Percentiles rank a stretch among this genome's conserved stretches.
phyloP scores from a whole-genome alignment of 53 echinoderm and acorn worm genomes.

The Crossaster papposus region DNA sequence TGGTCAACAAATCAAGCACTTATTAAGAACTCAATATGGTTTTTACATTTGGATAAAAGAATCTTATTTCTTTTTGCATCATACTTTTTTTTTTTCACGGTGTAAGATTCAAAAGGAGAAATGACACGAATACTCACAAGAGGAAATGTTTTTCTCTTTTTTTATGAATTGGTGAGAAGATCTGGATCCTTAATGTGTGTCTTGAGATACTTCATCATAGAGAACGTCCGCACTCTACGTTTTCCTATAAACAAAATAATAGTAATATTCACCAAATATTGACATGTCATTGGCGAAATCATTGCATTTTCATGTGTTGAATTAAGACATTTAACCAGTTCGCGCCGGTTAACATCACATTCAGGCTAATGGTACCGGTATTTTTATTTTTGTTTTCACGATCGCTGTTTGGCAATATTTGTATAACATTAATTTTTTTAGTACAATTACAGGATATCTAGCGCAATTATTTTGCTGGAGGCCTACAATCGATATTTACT shows the following conservation, averaged over 20 bases:
- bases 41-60: too few species aligned
- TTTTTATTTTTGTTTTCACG: too few species aligned
- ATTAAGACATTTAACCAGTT: background rate
- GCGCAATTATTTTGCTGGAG: too few species aligned
- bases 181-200: conserved; percentile 80
- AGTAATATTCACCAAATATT: background rate
- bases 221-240: conserved; percentile 79
- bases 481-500: too few species aligned
- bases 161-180: conserved; percentile 43
- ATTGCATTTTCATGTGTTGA: background rate
- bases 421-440: too few species aligned
- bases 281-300: background rate
- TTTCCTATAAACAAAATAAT: conserved; percentile 44
- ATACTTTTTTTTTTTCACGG: background rate
- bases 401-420: too few species aligned
- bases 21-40: too few species aligned
- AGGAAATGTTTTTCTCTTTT: background rate
- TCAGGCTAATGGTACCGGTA: too few species aligned
- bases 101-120: background rate
- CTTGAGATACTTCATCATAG: conserved; percentile 92
- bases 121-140: conserved; percentile 10
- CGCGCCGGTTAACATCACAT: too few species aligned
- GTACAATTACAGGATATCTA: too few species aligned
- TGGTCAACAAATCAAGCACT: too few species aligned
- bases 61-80: too few species aligned